Conservation (phyloP, 2,797 vertebrate species). For the Champsocephalus esox region DNA sequence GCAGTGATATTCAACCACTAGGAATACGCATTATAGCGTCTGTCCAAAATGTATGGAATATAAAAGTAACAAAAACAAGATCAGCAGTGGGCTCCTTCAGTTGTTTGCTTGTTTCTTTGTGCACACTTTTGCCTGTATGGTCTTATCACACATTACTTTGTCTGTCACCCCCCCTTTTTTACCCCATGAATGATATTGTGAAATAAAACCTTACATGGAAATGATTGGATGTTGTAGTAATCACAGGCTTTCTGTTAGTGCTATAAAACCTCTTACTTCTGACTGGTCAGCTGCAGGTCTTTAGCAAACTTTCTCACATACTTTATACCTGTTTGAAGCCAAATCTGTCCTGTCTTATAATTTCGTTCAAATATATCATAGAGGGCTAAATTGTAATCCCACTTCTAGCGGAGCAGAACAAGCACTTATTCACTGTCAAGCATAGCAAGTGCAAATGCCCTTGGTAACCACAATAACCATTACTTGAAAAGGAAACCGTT, state of each 20-base stretch:
- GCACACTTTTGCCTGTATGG: conserved; percentile 11
- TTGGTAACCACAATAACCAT: conserved; percentile 18
- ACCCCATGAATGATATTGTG: not conserved
- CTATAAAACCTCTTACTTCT: conserved; percentile 16
- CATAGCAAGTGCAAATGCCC: conserved; percentile 18
- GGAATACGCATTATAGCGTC: not conserved
- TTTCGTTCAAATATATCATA: conserved; percentile 8
- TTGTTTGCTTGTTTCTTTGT: conserved; percentile 17
- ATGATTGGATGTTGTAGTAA: conserved; percentile 4
- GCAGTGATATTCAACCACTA: conserved; percentile 5
- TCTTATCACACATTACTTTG: conserved; percentile 9
- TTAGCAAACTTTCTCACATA: not conserved
- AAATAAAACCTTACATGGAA: not conserved
- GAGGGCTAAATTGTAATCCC: not conserved
- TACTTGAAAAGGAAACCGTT: conserved; percentile 7
- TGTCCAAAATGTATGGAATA: conserved; percentile 6
- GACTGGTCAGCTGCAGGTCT: not conserved
- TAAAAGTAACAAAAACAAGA: conserved; percentile 12
- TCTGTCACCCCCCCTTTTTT: not conserved
- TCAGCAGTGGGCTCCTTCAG: conserved; percentile 16
- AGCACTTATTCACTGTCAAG: conserved; percentile 13
- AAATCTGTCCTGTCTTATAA: conserved; percentile 18
- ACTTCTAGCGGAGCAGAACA: not conserved
- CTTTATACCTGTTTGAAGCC: not conserved
- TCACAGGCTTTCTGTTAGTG: not conserved